Base-by-base conservation (phyloP, 2,113 vertebrate genomes). In the Tyto alba region DNA sequence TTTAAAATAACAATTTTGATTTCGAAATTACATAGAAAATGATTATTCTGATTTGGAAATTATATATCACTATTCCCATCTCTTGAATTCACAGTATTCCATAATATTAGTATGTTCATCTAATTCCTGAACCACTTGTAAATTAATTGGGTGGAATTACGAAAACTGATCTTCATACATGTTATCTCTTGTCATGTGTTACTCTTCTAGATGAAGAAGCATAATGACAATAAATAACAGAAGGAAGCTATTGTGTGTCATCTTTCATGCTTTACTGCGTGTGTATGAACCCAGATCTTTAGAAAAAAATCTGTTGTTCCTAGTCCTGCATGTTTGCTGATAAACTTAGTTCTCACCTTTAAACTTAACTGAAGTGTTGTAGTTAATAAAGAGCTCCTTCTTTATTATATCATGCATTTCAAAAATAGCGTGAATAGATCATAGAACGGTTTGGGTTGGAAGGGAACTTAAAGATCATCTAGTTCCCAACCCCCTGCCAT, bases 31-130 rank as follows among this genome's bases (percentile, higher is more conserved):
- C 36, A 68, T 36, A 72, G 59, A 47, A 86, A 90, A 43, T 78
- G 6, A 85, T 93, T 6, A 17, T 85, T 83, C 47, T 95, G 72
- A 84, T 96, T 93, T 93, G 68, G 52, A 88, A 95, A 96, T 84
- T 59, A 63, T 41, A 68, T 71, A 86, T 59, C 56, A 40, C 41
- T 60, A 20, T 69, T 96, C 50, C 55, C 32, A 63, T 63, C 21
- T 89, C 30, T 56, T 77, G 43, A 74, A 88, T 73, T 90, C 38
- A 43, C 23, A 43, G 16, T 34, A 34, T 88, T 93, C 38, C 26
- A 13, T 90, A 91, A 73, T 48, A 27, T 41, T 71, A 75, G 16
- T 52, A 23, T 80, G 52, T 68, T 93, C 43, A 25, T 88, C 76
- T 86, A 74, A 75, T 74, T 94, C 38, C 43, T 84, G 38, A 88